Conservation (phyloP, 1,140 invertebrate genomes). For the Drosophila yakuba region DNA sequence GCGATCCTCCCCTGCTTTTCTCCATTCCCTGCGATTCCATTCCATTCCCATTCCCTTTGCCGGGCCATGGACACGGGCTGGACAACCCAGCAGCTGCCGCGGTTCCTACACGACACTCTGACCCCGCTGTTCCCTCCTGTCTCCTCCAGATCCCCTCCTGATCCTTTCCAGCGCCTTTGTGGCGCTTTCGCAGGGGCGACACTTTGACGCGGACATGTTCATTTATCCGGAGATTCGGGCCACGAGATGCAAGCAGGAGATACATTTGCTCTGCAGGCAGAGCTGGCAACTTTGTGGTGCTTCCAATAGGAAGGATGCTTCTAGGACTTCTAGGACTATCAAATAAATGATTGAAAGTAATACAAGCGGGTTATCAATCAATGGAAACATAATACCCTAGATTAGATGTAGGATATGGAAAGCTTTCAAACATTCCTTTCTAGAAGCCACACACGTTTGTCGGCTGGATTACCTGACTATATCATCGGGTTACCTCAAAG, state of each 20-base stretch:
- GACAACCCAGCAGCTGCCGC: conserved; percentile 48
- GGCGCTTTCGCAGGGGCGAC: conserved; percentile 61
- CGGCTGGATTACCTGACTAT: conserved; percentile 12
- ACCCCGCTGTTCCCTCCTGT: neutral
- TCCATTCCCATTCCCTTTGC: conserved; percentile 15
- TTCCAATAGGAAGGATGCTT: too few species aligned
- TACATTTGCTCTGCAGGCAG: neutral
- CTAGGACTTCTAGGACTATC: too few species aligned
- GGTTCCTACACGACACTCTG: conserved; percentile 59
- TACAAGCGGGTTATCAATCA: neutral
- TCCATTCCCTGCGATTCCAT: neutral
- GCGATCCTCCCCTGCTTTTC: conserved; percentile 1
- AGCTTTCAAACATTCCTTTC: neutral
- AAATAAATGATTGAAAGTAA: neutral
- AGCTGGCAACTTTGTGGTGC: neutral
- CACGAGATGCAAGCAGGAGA: conserved; percentile 8
- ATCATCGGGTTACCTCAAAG: conserved; percentile 29
- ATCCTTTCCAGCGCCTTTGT: conserved; percentile 14
- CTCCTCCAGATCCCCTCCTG: neutral
- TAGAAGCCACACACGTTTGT: conserved; percentile 16
- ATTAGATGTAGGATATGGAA: neutral
- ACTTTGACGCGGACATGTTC: conserved; percentile 77
- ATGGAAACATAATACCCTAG: neutral
- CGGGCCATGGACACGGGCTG: too few species aligned
- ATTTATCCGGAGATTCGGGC: conserved; percentile 42